These are phyloP conservation scores for Apostichopus californicus DNA, from an alignment of 35 echinoderm and acorn worm species.

Conservation along the genomic window DNA sequence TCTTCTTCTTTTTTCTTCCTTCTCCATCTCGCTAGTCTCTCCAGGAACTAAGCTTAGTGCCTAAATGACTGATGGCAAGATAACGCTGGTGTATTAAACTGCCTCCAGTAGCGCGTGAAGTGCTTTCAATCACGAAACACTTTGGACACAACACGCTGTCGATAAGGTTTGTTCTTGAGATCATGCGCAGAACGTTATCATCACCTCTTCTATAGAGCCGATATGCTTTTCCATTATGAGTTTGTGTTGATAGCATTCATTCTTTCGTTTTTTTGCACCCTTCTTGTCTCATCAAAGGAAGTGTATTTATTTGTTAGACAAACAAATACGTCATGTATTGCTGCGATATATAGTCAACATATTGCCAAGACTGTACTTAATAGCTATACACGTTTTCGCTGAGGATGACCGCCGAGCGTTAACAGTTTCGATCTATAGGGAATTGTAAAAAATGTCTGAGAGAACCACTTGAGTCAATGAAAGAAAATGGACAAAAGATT, in stretches of 20 bases:
- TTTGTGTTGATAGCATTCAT: neutral
- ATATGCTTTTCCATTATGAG: neutral
- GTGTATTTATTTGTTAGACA: conserved; percentile 26
- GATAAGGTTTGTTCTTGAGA: neutral
- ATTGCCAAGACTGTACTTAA: neutral
- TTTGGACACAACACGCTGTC: conserved; percentile 17
- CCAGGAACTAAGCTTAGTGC: conserved; percentile 16
- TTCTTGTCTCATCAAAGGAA: neutral
- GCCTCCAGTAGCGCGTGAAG: conserved; percentile 38
- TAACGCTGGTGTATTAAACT: neutral
- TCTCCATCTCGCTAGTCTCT: neutral
- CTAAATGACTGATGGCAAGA: conserved; percentile 35
- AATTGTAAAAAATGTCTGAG: neutral
- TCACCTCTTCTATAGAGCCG: neutral
- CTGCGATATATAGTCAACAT: neutral
- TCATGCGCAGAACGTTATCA: neutral
- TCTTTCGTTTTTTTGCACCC: neutral
- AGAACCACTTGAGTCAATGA: neutral
- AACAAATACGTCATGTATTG: conserved; percentile 26
- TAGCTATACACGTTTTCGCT: neutral
- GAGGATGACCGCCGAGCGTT: neutral
- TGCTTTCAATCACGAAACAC: conserved; percentile 28
- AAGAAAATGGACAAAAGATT: neutral
- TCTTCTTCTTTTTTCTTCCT: neutral
- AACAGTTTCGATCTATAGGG: neutral